Evolutionary conservation across 2,888 invertebrate species (phyloP), one percentile per base, ranked within the genome.

Genomic region (Dicroscelio sp.): DNA sequence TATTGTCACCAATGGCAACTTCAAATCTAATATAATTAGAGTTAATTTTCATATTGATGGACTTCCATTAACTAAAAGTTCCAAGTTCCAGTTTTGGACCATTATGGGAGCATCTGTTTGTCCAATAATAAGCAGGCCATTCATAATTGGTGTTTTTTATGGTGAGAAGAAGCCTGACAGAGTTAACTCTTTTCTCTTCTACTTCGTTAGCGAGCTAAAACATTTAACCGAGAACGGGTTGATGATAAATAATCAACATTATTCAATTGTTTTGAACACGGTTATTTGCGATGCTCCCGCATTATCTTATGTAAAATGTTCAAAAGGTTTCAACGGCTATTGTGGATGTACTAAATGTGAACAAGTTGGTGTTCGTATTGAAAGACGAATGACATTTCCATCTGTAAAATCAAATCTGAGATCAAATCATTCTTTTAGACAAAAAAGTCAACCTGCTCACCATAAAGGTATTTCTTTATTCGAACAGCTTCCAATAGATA

Each of bases 261-360:
- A 33, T 33, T 31, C 33, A 20, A 33, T 65, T 33, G 33, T 17
- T 20, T 33, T 73, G 4, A 73, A 73, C 52, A 52, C 73, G 1
- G 30, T 73, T 12, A 73, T 73, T 3, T 73, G 73, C n/a, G 73
- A 73, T 52, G 73, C 73, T 52, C 48, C 73, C 5, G 58, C 75
- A 33, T 33, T 75, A 33, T 14, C 73, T n/a, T 73, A 30, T 30
- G 73, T 52, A 17, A 73, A 73, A 52, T 52, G 27, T 25, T 10
- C 20, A 30, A 69, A 69, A 69, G 38, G 43, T 43, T 43, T 23
- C 20, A 69, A 69, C 20, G 69, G 43, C 17, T 43, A 69, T 23
- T 69, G 25, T 14, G 43, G 43, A 23, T 69, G 69, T 27, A 69
- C 69, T 10, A 69, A 69, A 69, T 69, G 69, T 43, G 43, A 43